Evolutionary conservation across 2,888 invertebrate genomes (phyloP).

Genomic region (Ornithoptera alexandrae): DNA sequence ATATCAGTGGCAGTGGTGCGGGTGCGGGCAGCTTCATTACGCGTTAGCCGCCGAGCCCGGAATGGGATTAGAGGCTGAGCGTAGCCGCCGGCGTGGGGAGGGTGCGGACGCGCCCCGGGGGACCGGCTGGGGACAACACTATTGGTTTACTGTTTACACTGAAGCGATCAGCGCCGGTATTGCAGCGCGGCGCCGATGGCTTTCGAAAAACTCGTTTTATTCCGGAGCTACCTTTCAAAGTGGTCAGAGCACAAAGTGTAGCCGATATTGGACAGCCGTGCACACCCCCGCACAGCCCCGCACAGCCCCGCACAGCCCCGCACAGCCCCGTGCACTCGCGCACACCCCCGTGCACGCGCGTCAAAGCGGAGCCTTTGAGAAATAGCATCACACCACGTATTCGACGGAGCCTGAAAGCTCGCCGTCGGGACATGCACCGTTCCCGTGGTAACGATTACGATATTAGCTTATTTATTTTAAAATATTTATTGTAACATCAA

Average conservation of each 20-base stretch:
- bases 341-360: too few relatives aligned
- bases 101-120: conserved; percentile 10
- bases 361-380: conserved; percentile 24
- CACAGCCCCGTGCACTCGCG: too few relatives aligned
- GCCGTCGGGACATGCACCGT: too few relatives aligned
- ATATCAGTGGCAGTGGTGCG: too few relatives aligned
- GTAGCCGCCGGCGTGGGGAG: conserved; percentile 19
- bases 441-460: too few relatives aligned
- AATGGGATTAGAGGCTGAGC: conserved; percentile 25
- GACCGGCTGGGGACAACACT: conserved; percentile 14
- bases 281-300: too few relatives aligned
- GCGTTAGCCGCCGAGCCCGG: conserved; percentile 5
- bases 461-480: too few relatives aligned
- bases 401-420: neutral
- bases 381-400: conserved; percentile 23
- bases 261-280: conserved; percentile 22
- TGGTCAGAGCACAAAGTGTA: conserved; percentile 27
- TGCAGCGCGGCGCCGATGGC: conserved; percentile 43
- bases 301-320: too few relatives aligned
- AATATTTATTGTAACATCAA: too few relatives aligned
- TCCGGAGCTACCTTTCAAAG: conserved; percentile 25
- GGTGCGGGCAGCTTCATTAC: too few relatives aligned
- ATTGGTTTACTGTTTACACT: conserved; percentile 65
- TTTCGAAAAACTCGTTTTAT: conserved; percentile 43
- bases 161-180: conserved; percentile 35